Evolutionary conservation across 2,113 vertebrate genomes (phyloP), one percentile per base, ranked within the genome.

Genomic region (Hystrix cristata): DNA sequence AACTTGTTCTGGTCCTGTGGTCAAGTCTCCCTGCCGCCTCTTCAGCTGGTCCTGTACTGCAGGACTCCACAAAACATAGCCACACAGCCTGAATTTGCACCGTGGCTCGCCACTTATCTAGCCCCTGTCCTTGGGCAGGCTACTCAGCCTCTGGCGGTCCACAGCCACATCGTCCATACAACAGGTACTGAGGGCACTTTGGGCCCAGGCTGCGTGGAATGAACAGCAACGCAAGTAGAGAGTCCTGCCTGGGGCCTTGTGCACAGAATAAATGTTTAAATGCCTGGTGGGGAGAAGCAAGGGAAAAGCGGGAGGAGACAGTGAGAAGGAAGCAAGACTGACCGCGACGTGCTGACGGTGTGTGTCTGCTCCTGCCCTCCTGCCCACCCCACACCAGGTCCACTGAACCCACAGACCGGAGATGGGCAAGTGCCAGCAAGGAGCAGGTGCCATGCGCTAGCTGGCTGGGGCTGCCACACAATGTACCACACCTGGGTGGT

Each of bases 271-370:
- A 7, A 11, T 11, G 4, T 64, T 53, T 59, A 38, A n/a, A 21
- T 29, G 9, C 2, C 27, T 18, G 14, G 34, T 11, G 23, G 51
- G 31, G 3, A 21, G 67, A 38, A 34, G 29, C 27, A 60, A 19
- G 15, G 51, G 46, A 34, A 88, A 38, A 13, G 34, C 43, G 16
- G n/a, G 15, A 84, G 23, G 27, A 95, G 31, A 53, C 38, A 27
- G 18, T 27, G 27, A 38, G 34, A 27, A 48, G 13, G 55, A 72
- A 90, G 53, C 34, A 11, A 67, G 91, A 72, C 1, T 6, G 4
- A 18, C 38, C 5, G 3, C 2, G 57, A 82, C 0, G 1, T 53
- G 13, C 59, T 31, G 57, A 31, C 10, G 5, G 5, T 4, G 6
- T n/a, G 48, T 11, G 9, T 67, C 29, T 13, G 21, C 59, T 12